phyloP scores from a whole-genome alignment of 92 coral and sea anemone genomes.

The Porites evermanni region DNA sequence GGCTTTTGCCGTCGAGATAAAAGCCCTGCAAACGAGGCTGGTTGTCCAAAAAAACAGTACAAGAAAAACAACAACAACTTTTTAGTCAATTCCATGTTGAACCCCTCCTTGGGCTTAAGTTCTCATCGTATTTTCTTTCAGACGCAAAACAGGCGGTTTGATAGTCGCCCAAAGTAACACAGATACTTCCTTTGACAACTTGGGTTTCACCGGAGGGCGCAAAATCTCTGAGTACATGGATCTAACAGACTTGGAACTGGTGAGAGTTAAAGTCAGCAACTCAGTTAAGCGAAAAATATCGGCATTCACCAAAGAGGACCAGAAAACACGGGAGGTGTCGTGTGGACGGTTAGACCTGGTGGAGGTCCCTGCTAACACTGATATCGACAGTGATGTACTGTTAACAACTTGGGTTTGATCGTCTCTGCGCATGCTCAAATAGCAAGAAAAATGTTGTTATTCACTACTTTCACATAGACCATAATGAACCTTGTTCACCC shows the following conservation, averaged over 20 bases:
- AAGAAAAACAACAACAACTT: too few species aligned
- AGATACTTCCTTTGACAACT: constrained; percentile 59
- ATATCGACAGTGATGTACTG: constrained; percentile 19
- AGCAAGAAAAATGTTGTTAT: not conserved
- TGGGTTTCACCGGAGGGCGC: constrained; percentile 55
- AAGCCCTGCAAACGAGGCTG: too few species aligned
- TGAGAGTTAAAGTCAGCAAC: constrained; percentile 44
- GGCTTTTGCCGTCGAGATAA: too few species aligned
- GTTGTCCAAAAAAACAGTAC: too few species aligned
- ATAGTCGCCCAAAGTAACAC: constrained; percentile 59
- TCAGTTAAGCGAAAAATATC: constrained; percentile 60
- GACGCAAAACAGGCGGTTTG: constrained; percentile 18
- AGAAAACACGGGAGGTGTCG: constrained; percentile 20
- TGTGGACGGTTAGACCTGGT: constrained; percentile 50
- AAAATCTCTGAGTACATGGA: constrained; percentile 68
- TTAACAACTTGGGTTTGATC: constrained; percentile 31
- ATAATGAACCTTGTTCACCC: too few species aligned
- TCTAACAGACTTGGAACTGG: constrained; percentile 54
- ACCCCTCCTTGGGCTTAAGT: not conserved
- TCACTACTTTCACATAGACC: not conserved
- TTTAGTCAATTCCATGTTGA: too few species aligned
- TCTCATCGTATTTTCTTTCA: not conserved
- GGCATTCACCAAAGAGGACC: constrained; percentile 54
- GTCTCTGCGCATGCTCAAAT: too few species aligned
- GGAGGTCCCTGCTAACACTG: constrained; percentile 35